phyloP scores from a whole-genome alignment of 2,888 invertebrate species.

The Microdon myrmicae region DNA sequence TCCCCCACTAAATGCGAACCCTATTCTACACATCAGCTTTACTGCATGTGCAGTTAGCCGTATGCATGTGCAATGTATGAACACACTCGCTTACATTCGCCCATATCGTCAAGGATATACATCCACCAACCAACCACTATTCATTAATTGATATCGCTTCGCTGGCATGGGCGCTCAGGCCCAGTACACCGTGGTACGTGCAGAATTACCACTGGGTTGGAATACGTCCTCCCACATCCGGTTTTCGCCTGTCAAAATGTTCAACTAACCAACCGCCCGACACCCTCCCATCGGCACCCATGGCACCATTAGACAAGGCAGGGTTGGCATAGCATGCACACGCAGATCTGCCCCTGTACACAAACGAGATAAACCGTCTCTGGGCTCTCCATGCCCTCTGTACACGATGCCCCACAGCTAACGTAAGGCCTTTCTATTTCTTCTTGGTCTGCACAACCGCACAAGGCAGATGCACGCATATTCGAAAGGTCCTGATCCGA shows the following conservation, averaged over 20 bases:
- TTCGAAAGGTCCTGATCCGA: conserved; percentile 22
- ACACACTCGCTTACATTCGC: conserved; percentile 6
- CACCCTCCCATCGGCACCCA: background rate
- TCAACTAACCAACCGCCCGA: conserved; percentile 14
- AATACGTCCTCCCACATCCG: conserved; percentile 43
- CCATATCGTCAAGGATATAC: conserved; percentile 26
- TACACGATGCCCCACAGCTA: conserved; percentile 8
- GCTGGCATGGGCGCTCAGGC: conserved; percentile 39
- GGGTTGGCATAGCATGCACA: conserved; percentile 19
- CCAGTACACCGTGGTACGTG: conserved; percentile 39
- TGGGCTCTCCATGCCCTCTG: conserved; percentile 12
- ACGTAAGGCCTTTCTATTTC: conserved; percentile 20
- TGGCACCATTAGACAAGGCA: conserved; percentile 16
- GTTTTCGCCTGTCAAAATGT: conserved; percentile 39
- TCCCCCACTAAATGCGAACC: conserved; percentile 41
- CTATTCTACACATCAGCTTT: conserved; percentile 25
- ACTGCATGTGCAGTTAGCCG: conserved; percentile 44
- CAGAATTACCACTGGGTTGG: conserved; percentile 48
- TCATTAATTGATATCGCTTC: conserved; percentile 64
- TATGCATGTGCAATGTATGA: conserved; percentile 45
- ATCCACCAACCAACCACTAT: conserved; percentile 54
- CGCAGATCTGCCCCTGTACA: conserved; percentile 40
- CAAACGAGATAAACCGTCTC: conserved; percentile 33
- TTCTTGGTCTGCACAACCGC: conserved; percentile 38
- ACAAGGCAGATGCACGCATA: conserved; percentile 49